Percentiles rank a stretch among this genome's conserved stretches.
These are phyloP conservation scores for Notodonta dromedarius DNA, from an alignment of 2,888 invertebrate species.

Conservation along the genomic window DNA sequence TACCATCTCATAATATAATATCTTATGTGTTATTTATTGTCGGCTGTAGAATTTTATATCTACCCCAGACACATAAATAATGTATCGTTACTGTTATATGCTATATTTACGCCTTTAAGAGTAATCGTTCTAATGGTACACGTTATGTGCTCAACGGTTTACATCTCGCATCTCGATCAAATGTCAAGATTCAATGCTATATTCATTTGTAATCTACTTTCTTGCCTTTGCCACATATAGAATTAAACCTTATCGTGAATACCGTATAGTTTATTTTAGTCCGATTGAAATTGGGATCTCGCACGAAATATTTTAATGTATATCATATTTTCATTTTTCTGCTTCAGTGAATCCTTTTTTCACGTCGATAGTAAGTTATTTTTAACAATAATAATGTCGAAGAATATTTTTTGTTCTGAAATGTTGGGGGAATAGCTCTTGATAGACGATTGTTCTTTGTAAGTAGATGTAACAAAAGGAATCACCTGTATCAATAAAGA, in stretches of 20 bases:
- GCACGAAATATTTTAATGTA: slow-evolving; percentile 7
- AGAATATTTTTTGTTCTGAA: no score
- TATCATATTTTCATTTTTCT: background rate
- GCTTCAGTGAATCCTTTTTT: background rate
- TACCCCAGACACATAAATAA: background rate
- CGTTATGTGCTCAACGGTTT: background rate
- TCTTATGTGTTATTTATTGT: slow-evolving; percentile 5
- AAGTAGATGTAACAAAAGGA: no score
- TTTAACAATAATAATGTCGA: no score
- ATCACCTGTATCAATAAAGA: no score
- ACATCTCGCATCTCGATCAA: slow-evolving; percentile 21
- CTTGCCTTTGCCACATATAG: no score
- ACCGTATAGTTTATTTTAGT: no score
- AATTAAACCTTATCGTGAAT: no score
- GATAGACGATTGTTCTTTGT: no score
- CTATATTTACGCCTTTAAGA: slow-evolving; percentile 1
- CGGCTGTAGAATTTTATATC: background rate
- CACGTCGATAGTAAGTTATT: background rate
- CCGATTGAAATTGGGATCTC: no score
- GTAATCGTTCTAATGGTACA: slow-evolving; percentile 5
- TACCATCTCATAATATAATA: background rate
- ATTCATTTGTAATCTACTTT: no score
- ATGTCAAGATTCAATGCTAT: slow-evolving; percentile 13
- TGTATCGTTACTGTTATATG: background rate
- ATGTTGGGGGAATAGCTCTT: no score